Base-by-base conservation (phyloP, 2,888 invertebrate genomes). In the Sisyra nigra region DNA sequence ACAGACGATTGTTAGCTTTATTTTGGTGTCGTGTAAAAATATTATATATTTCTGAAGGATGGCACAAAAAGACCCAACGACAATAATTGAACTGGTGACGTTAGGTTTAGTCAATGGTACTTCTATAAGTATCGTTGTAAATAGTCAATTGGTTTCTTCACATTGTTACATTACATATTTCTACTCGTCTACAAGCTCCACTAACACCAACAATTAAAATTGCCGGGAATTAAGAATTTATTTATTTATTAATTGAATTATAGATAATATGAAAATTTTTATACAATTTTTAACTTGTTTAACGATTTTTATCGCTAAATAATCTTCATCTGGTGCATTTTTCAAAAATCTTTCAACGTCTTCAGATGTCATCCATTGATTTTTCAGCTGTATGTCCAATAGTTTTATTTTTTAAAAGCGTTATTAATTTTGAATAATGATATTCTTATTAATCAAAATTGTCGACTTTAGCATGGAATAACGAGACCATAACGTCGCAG, bases 381-480 rank as follows among this genome's bases (percentile, higher is more conserved):
- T 45, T 47, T 39, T 39, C 44, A 3, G 36, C 2, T 31, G 38
- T 2, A 35, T 24, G 45, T 30, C 45, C 47, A 19, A 14, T 14
- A 31, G n/a, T 18, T 29, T 39, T 11, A 3, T 44, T 44, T 32
- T 46, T 31, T 4, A 47, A 45, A 35, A 49, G 30, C 8, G 35
- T 24, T 35, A 42, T 40, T 13, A 49, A 9, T 45, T 48, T 49
- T 5, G 47, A 44, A 40, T 48, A 47, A 49, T 48, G 2, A 46
- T 41, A 11, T 40, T 14, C 29, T 46, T n/a, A 9, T 47, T 24
- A 5, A 42, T 14, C 10, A 30, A 35, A 10, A 47, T 17, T 31
- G 37, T 39, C 17, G 40, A 32, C 40, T 46, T 45, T 39, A 47
- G 30, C 47, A 33, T 33, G 33, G 33, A 33, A 33, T 33, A 33